Evolutionary conservation across 1,140 invertebrate species (phyloP), one percentile per base, ranked within the genome.

Genomic region (Halesus radiatus): DNA sequence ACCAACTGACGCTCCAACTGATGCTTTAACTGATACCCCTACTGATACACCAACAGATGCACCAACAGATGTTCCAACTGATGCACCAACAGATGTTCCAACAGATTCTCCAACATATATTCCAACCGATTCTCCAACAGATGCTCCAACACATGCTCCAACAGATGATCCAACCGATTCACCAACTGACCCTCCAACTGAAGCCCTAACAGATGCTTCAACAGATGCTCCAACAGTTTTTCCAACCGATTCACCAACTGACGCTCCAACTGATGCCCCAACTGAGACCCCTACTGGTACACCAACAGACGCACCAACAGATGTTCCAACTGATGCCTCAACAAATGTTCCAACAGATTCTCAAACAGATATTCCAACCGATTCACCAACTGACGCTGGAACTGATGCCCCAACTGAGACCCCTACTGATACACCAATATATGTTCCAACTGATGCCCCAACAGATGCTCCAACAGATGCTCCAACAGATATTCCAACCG

Each of bases 91-190:
- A 7, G n/a, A 45, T 50, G n/a, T n/a, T 32, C 58, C 37, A 4
- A 77, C 45, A n/a, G 37, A 77, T 50, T 10, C 62, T 20, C 60
- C 37, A 76, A 23, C 29, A 1, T 52, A 75, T 8, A 7, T 8
- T 23, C 72, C 72, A 32, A 75, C 72, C 8, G 72, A 75, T 18
- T 18, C 52, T 2, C 72, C 72, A 75, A 75, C 72, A 2, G 29
- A 29, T 3, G n/a, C 66, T 1, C 66, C 66, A 0, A 70, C 66
- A 1, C 32, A 70, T 20, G 32, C 29, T 1, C 29, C 66, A 37
- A 70, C 66, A 0, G 66, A 60, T 37, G 18, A n/a, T 1, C 32
- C 54, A n/a, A 76, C 58, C 1, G 18, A 62, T 18, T 5, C 37
- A 4, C 32, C 32, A 32, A 62, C 45, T 6, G 56, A 64, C 32